phyloP scores from a whole-genome alignment of 2,797 vertebrate species.

The Scyliorhinus canicula region DNA sequence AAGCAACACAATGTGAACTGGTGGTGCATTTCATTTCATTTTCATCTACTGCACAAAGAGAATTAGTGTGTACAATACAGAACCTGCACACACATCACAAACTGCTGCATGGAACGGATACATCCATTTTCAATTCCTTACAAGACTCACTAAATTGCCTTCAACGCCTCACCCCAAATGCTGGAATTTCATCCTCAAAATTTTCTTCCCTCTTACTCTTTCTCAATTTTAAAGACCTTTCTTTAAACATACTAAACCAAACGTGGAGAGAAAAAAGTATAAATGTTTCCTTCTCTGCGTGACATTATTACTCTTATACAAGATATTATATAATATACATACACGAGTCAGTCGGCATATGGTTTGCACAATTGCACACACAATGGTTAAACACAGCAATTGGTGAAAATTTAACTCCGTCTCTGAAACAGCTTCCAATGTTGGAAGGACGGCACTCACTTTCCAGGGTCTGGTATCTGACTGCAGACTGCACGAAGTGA shows the following conservation, averaged over 20 bases:
- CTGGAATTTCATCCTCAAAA: not conserved
- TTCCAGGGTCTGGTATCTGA: conserved; percentile 96
- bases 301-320: not conserved
- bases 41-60: not conserved
- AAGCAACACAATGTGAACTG: not conserved
- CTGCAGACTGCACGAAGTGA: conserved; percentile 89
- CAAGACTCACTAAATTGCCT: not conserved
- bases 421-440: not conserved
- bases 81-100: not conserved
- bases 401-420: not conserved
- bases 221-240: not conserved
- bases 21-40: too few relatives aligned
- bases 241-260: not conserved
- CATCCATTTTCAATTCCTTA: not conserved
- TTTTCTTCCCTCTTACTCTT: too few relatives aligned
- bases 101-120: not conserved
- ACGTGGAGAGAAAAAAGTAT: too few relatives aligned
- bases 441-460: conserved; percentile 66
- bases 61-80: not conserved
- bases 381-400: not conserved
- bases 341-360: not conserved
- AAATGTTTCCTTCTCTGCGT: not conserved
- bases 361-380: not conserved
- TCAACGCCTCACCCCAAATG: not conserved
- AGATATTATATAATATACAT: not conserved